Conservation (phyloP, 2,113 vertebrate species). For the Cynoglossus semilaevis region DNA sequence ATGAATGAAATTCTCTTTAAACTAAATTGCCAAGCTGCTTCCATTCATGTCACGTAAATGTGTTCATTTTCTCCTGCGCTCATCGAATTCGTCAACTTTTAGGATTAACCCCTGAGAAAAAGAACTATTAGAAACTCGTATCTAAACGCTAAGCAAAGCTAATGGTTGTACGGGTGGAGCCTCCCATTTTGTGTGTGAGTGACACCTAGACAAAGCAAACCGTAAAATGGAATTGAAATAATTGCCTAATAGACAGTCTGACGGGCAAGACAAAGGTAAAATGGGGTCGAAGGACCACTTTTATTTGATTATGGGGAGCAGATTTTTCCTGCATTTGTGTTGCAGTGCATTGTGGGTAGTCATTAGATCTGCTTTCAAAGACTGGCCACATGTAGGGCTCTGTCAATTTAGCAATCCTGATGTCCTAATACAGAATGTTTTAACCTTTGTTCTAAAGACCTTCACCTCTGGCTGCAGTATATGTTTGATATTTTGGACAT, state of each 20-base stretch:
- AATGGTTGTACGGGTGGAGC: constrained; percentile 33
- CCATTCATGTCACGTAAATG: constrained; percentile 14
- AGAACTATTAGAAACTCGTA: constrained; percentile 23
- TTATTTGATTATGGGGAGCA: constrained; percentile 47
- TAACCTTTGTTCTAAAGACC: no score
- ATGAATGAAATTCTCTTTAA: neutral
- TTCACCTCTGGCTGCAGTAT: neutral
- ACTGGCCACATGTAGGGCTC: constrained; percentile 24
- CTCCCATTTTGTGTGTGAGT: constrained; percentile 22
- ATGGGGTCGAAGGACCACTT: constrained; percentile 31
- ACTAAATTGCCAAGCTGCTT: constrained; percentile 2
- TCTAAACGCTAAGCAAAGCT: constrained; percentile 39
- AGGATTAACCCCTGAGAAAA: constrained; percentile 50
- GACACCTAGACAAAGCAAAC: constrained; percentile 28
- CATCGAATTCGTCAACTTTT: constrained; percentile 14
- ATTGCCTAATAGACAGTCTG: constrained; percentile 48
- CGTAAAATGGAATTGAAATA: constrained; percentile 40
- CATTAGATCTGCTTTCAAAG: constrained; percentile 47
- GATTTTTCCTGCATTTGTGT: constrained; percentile 18
- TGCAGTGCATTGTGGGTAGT: constrained; percentile 48
- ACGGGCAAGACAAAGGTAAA: constrained; percentile 40
- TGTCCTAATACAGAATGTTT: neutral
- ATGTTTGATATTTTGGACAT: constrained; percentile 52
- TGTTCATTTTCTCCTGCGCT: constrained; percentile 23
- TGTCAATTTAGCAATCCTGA: constrained; percentile 14